These are phyloP conservation scores for Megaceryle maxima DNA, from an alignment of 2,113 vertebrate species.

Conservation along the genomic window DNA sequence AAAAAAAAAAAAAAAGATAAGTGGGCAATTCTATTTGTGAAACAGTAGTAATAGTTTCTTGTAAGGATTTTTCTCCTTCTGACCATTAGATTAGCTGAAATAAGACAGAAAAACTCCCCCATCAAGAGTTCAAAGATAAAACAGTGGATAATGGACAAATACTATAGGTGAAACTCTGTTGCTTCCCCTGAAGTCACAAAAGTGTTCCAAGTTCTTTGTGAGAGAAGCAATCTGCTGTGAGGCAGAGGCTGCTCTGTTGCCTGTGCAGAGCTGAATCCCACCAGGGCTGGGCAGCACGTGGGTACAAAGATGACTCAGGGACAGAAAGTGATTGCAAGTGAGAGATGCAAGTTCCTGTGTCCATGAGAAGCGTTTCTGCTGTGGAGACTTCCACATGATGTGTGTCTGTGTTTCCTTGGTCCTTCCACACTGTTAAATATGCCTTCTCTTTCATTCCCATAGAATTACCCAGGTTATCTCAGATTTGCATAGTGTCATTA, in stretches of 20 bases:
- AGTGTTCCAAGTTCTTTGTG: neutral
- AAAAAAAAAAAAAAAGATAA: neutral
- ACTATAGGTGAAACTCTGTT: neutral
- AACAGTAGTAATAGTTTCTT: neutral
- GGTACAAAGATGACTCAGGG: neutral
- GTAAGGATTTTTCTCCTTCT: neutral
- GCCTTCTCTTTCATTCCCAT: neutral
- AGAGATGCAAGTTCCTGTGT: neutral
- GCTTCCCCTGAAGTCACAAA: neutral
- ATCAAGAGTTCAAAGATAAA: neutral
- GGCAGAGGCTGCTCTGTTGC: neutral
- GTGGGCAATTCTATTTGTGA: neutral
- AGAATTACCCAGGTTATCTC: neutral
- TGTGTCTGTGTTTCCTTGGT: neutral
- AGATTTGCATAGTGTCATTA: neutral
- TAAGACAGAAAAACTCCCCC: neutral
- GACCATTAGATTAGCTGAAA: neutral
- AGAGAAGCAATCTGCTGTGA: neutral
- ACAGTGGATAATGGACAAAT: neutral
- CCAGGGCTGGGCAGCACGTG: neutral
- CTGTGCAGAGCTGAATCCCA: neutral
- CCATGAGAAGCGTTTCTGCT: neutral
- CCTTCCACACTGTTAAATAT: neutral
- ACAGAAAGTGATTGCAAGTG: neutral
- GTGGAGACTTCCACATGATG: neutral